Evolutionary conservation across 2,888 invertebrate genomes (phyloP).

Genomic region (Leptothorax acervorum): DNA sequence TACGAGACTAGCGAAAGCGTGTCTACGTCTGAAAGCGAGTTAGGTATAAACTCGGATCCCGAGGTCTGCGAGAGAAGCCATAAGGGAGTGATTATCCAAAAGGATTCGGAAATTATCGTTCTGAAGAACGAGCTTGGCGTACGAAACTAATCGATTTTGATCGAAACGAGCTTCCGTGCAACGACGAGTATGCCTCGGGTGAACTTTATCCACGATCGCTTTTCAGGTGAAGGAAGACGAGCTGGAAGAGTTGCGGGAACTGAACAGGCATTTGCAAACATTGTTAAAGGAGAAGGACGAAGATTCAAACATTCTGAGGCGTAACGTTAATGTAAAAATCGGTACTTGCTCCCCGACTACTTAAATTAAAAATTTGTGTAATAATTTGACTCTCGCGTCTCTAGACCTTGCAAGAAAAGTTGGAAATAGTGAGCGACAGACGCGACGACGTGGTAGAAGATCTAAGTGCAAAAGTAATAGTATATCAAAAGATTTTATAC

Average conservation of each 20-base stretch:
- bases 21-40: slow-evolving; percentile 50
- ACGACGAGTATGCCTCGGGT: not conserved
- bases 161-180: not conserved
- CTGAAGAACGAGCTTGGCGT: slow-evolving; percentile 77
- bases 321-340: slow-evolving; percentile 67
- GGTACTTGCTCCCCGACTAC: slow-evolving; percentile 3
- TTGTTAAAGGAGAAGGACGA: slow-evolving; percentile 68
- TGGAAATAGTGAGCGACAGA: slow-evolving; percentile 66
- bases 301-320: slow-evolving; percentile 65
- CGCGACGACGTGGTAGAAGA: slow-evolving; percentile 68
- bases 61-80: slow-evolving; percentile 57
- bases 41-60: slow-evolving; percentile 55
- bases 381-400: slow-evolving; percentile 31
- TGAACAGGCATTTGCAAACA: slow-evolving; percentile 71
- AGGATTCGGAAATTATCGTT: slow-evolving; percentile 80
- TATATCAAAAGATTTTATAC: not conserved
- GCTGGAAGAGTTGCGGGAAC: slow-evolving; percentile 73
- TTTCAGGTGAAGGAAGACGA: slow-evolving; percentile 78
- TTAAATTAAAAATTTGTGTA: slow-evolving; percentile 25
- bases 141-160: slow-evolving; percentile 46
- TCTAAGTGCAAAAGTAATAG: slow-evolving; percentile 71
- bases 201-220: not conserved
- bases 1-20: slow-evolving; percentile 53
- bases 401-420: slow-evolving; percentile 70
- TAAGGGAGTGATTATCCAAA: slow-evolving; percentile 76